These are phyloP conservation scores for Hippocampus barbouri DNA, from an alignment of 2,113 vertebrate genomes.

Conservation along the genomic window DNA sequence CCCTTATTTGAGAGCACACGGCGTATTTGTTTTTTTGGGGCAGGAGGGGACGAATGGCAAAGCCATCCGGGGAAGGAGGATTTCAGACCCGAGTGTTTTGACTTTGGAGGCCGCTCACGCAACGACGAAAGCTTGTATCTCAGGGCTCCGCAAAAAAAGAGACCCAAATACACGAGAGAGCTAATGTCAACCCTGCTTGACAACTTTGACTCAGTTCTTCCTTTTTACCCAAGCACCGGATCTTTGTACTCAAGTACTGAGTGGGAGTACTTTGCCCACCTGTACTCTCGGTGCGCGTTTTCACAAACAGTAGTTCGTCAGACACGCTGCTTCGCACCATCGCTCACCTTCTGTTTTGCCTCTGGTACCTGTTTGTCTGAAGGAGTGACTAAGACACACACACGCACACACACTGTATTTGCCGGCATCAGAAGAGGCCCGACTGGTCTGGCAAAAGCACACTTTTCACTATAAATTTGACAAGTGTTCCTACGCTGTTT, in stretches of 20 bases:
- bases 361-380: conserved; percentile 28
- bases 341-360: background rate
- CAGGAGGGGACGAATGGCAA: too few species aligned
- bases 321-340: background rate
- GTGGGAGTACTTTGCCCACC: background rate
- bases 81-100: too few species aligned
- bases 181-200: too few species aligned
- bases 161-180: too few species aligned
- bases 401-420: conserved; percentile 29
- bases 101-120: too few species aligned
- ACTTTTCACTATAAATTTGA: conserved; percentile 21
- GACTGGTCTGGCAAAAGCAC: conserved; percentile 12
- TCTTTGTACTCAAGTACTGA: background rate
- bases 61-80: too few species aligned
- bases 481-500: conserved; percentile 24
- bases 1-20: too few species aligned
- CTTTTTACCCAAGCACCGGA: too few species aligned
- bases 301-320: background rate
- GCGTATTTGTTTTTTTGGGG: too few species aligned
- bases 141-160: too few species aligned
- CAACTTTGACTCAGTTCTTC: too few species aligned
- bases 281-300: background rate
- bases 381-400: conserved; percentile 8
- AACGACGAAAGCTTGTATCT: too few species aligned
- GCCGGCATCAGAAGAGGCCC: conserved; percentile 31